These are phyloP conservation scores for Drosophila pseudotalamancana DNA, from an alignment of 2,888 invertebrate genomes.

Conservation along the genomic window DNA sequence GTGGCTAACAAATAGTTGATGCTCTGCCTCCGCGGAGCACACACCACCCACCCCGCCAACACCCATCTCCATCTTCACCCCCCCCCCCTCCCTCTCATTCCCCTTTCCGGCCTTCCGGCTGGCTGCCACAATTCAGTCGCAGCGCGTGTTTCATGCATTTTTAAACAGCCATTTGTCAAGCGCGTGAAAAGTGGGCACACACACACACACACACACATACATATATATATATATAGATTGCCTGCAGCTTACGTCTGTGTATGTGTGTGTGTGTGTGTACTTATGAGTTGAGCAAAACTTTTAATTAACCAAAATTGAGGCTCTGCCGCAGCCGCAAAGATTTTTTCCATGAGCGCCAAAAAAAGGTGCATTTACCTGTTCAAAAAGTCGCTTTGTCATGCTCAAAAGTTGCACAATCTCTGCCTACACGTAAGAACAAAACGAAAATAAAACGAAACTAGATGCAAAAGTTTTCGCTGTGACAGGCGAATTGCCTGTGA, in stretches of 20 bases:
- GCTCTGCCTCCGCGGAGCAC: constrained; percentile 17
- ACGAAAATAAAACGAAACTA: constrained; percentile 8
- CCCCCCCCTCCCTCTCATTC: background rate
- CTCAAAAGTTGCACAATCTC: constrained; percentile 15
- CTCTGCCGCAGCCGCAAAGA: constrained; percentile 42
- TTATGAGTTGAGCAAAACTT: constrained; percentile 49
- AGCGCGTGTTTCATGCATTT: constrained; percentile 67
- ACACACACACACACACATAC: constrained; percentile 1
- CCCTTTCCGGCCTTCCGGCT: constrained; percentile 1
- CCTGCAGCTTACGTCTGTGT: constrained; percentile 2
- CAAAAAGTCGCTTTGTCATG: constrained; percentile 6
- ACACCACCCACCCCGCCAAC: background rate
- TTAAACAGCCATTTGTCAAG: constrained; percentile 73
- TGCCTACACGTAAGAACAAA: background rate
- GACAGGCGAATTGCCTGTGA: constrained; percentile 50
- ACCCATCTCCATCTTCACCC: background rate
- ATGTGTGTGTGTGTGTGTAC: constrained; percentile 18
- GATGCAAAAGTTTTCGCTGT: constrained; percentile 24
- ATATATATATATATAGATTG: background rate
- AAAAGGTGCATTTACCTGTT: constrained; percentile 37
- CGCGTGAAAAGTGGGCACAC: constrained; percentile 46
- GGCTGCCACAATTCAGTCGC: constrained; percentile 22
- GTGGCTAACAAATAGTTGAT: constrained; percentile 54
- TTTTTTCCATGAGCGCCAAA: constrained; percentile 34
- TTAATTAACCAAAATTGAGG: constrained; percentile 69